Evolutionary conservation across 2,113 vertebrate genomes (phyloP).

Genomic region (Percina caprodes): DNA sequence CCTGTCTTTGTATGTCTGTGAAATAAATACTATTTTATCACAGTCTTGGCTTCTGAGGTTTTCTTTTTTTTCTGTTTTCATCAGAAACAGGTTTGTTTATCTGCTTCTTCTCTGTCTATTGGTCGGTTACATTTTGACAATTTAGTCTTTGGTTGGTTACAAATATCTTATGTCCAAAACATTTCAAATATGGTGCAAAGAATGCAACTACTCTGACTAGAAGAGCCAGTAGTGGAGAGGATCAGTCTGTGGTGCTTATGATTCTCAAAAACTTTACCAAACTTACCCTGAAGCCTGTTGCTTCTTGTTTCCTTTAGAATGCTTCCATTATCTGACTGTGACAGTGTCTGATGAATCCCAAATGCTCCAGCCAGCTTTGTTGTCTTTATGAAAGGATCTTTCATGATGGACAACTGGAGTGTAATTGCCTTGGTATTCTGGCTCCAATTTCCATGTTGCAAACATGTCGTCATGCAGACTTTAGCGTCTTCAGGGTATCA

Average conservation of each 20-base stretch:
- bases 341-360: constrained; percentile 11
- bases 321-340: not conserved
- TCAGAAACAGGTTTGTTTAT: not conserved
- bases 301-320: not conserved
- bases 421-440: not conserved
- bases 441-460: not conserved
- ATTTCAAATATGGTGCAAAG: not conserved
- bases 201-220: too few species aligned
- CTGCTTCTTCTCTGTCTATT: not conserved
- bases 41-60: constrained; percentile 23
- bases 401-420: not conserved
- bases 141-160: not conserved
- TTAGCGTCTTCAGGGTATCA: too few species aligned
- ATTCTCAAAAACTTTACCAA: not conserved
- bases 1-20: constrained; percentile 73
- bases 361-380: constrained; percentile 22
- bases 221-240: not conserved
- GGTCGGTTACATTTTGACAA: too few species aligned
- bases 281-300: not conserved
- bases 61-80: not conserved
- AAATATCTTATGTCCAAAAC: not conserved
- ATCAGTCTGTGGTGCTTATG: not conserved
- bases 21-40: constrained; percentile 87
- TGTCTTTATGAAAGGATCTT: constrained; percentile 23
- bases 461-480: constrained; percentile 8